Conservation (phyloP, 2,797 vertebrate genomes). For the Lithobates pipiens region DNA sequence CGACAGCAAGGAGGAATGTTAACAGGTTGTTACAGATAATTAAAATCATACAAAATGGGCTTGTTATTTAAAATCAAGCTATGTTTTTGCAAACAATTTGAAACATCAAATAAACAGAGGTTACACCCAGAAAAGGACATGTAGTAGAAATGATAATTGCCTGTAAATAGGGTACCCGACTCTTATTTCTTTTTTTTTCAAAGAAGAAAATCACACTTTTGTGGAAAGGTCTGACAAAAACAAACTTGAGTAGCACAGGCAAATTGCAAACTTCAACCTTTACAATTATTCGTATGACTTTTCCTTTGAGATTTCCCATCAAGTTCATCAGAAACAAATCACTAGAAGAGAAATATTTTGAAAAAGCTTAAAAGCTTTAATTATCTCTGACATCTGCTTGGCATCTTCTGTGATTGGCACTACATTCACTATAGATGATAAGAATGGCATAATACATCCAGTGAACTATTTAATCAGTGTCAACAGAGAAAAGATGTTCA, state of each 20-base stretch:
- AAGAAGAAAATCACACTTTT: neutral
- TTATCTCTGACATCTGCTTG: slow-evolving; percentile 50
- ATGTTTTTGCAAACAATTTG: slow-evolving; percentile 18
- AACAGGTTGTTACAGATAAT: slow-evolving; percentile 25
- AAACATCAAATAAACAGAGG: slow-evolving; percentile 31
- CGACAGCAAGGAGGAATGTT: neutral
- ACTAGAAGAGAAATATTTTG: slow-evolving; percentile 41
- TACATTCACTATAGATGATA: slow-evolving; percentile 29
- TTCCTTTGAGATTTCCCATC: slow-evolving; percentile 4
- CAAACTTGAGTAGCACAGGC: neutral
- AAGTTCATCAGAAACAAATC: slow-evolving; percentile 27
- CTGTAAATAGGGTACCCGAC: neutral
- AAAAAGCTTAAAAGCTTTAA: slow-evolving; percentile 40
- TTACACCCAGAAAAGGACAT: neutral
- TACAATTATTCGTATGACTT: slow-evolving; percentile 24
- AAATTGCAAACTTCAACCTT: slow-evolving; percentile 11
- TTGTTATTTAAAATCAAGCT: slow-evolving; percentile 12
- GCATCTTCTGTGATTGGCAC: slow-evolving; percentile 29
- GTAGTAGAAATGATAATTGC: slow-evolving; percentile 25
- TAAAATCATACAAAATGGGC: slow-evolving; percentile 4
- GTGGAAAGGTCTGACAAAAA: slow-evolving; percentile 7
- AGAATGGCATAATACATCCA: slow-evolving; percentile 18
- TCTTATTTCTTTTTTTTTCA: slow-evolving; percentile 8
- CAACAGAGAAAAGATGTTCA: slow-evolving; percentile 15
- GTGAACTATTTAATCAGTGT: slow-evolving; percentile 38